Percentiles rank a stretch among this genome's conserved stretches.
phyloP scores from a whole-genome alignment of 2,113 vertebrate genomes.

The Eudorcas thomsonii region DNA sequence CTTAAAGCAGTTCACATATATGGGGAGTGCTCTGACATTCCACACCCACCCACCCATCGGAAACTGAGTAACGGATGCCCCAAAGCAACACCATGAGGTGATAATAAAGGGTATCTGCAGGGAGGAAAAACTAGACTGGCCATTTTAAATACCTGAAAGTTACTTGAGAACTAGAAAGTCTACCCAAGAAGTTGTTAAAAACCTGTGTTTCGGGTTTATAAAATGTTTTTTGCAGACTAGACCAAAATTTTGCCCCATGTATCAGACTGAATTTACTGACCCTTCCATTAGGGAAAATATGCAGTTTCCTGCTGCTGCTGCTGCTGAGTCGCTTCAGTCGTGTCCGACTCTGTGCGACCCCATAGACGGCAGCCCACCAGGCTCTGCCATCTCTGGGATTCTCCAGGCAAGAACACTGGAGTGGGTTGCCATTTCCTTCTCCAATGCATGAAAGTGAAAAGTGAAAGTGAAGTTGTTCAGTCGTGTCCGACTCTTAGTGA shows the following conservation, averaged over 20 bases:
- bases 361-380: too few species aligned
- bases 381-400: rapidly evolving
- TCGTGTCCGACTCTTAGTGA: too few species aligned
- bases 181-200: neutral
- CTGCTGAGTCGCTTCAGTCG: too few species aligned
- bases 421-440: too few species aligned
- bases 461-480: too few species aligned
- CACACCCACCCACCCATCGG: neutral
- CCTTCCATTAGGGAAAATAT: neutral
- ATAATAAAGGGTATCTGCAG: neutral
- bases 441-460: too few species aligned
- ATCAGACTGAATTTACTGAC: neutral
- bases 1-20: neutral
- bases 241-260: neutral
- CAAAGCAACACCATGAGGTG: neutral
- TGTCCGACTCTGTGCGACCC: too few species aligned
- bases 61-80: neutral
- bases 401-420: too few species aligned
- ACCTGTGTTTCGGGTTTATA: neutral
- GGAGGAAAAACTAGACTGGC: neutral
- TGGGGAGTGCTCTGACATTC: neutral
- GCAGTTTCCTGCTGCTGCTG: neutral
- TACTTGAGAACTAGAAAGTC: neutral
- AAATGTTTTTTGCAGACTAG: neutral
- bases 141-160: neutral